Percentiles rank a stretch among this genome's conserved stretches.
These are phyloP conservation scores for Ceyx erithaca DNA, from an alignment of 2,797 vertebrate genomes.

Conservation along the genomic window DNA sequence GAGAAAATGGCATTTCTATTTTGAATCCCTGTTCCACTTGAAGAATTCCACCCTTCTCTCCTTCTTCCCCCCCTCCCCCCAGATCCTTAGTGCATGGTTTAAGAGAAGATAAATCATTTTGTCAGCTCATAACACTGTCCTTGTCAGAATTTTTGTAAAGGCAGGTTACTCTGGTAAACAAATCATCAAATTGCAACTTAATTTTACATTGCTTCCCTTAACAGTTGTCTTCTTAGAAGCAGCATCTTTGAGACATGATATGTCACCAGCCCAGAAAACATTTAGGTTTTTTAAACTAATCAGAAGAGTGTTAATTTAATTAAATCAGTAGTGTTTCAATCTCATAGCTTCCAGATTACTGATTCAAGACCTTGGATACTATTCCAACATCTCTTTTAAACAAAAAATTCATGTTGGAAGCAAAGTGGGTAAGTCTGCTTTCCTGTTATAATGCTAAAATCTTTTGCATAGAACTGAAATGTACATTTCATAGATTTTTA, in stretches of 20 bases:
- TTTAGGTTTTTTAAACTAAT: slow-evolving; percentile 40
- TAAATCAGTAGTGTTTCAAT: neutral
- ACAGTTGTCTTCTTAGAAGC: slow-evolving; percentile 32
- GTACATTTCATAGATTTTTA: neutral
- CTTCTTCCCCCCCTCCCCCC: neutral
- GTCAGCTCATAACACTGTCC: neutral
- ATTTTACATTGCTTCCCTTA: slow-evolving; percentile 12
- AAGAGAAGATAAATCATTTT: neutral
- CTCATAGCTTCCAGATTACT: slow-evolving; percentile 1
- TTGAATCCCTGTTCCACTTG: neutral
- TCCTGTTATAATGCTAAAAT: neutral
- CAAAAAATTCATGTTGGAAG: neutral
- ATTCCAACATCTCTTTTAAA: neutral
- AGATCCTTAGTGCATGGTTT: neutral
- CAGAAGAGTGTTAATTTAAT: neutral
- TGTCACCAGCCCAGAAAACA: slow-evolving; percentile 25
- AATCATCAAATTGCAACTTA: neutral
- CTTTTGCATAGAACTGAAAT: neutral
- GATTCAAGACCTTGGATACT: neutral
- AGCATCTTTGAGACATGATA: neutral
- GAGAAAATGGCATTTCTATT: neutral
- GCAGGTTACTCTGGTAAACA: neutral
- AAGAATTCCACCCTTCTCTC: neutral
- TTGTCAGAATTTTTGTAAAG: neutral
- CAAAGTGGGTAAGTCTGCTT: neutral